Evolutionary conservation across 2,797 vertebrate species (phyloP).

Genomic region (Pseudotriccus pelzelni): DNA sequence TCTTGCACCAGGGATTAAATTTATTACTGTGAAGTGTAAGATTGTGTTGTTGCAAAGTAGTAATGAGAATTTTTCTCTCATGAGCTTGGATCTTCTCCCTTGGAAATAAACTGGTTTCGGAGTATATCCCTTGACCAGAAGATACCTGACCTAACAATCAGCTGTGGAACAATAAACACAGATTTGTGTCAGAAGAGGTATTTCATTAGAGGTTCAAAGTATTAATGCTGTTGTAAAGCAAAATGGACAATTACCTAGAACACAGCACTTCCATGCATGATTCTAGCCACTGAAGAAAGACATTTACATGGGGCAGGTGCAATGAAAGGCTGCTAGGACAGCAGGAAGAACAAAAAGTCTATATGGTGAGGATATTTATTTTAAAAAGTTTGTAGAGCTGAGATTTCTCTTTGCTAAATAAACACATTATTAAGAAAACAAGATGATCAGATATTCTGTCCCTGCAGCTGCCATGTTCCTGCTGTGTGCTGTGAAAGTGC

Average conservation of each 20-base stretch:
- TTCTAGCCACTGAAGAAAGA: not conserved
- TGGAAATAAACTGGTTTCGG: not conserved
- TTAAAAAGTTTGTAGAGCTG: not conserved
- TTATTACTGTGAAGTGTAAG: not conserved
- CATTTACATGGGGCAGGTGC: too few relatives aligned
- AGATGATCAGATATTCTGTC: conserved; percentile 1
- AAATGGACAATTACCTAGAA: accelerated
- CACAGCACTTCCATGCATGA: not conserved
- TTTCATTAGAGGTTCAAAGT: not conserved
- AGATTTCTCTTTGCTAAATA: not conserved
- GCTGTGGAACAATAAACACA: not conserved
- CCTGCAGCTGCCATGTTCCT: conserved; percentile 96
- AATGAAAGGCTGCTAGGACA: not conserved
- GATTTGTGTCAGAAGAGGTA: not conserved
- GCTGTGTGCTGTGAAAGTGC: conserved; percentile 96
- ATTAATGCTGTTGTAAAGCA: not conserved
- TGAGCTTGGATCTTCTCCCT: not conserved
- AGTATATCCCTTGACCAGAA: not conserved
- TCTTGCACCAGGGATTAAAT: not conserved
- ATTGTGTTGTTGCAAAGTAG: not conserved
- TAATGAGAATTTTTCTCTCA: not conserved
- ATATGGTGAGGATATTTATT: not conserved
- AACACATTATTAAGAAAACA: not conserved
- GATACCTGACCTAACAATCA: not conserved
- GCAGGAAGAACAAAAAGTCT: not conserved